Evolutionary conservation across 1,140 invertebrate species (phyloP), one percentile per base, ranked within the genome.

Genomic region (Drosophila sp.): DNA sequence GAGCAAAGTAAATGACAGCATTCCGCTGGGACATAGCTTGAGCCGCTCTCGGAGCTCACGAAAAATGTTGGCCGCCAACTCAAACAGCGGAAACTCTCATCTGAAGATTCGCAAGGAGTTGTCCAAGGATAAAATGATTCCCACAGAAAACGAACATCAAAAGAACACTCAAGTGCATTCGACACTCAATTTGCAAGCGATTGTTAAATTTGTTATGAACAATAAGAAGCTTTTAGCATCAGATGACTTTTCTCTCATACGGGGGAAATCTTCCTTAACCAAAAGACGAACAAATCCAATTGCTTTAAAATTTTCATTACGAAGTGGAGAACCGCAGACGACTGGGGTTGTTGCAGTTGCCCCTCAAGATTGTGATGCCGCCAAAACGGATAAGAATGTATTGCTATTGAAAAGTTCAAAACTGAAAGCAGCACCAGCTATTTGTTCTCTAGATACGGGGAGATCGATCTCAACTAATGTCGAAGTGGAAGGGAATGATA

Each of bases 121-220:
- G 10, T 50, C 44, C 1, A 50, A n/a, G 4, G 25, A 47, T 30
- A 54, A 61, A 50, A 17, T 54, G 7, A 27, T 4, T 23, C 27
- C 68, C 25, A 27, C 23, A 11, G 67, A 61, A 56, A 10, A 23
- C 33, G 56, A 72, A 11, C 64, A 74, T 44, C 25, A 33, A 3
- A 79, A 79, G 62, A 32, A 41, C 2, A 55, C 60, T 11, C 66
- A 71, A 1, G 27, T 55, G 2, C 71, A 89, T 47, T 66, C 72
- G 5, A 75, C 72, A 64, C 66, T 87, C 5, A 84, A 89, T 72
- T 66, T 89, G 7, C 79, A 89, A 6, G 72, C 81, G 2, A 61
- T 89, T 32, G 77, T 84, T 11, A 81, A 79, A 50, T 85, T 87
- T 29, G 78, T 83, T 4, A 69, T 77, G 54, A 83, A 47, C 23